Evolutionary conservation across 2,113 vertebrate genomes (phyloP).

Genomic region (Heterochromis multidens): DNA sequence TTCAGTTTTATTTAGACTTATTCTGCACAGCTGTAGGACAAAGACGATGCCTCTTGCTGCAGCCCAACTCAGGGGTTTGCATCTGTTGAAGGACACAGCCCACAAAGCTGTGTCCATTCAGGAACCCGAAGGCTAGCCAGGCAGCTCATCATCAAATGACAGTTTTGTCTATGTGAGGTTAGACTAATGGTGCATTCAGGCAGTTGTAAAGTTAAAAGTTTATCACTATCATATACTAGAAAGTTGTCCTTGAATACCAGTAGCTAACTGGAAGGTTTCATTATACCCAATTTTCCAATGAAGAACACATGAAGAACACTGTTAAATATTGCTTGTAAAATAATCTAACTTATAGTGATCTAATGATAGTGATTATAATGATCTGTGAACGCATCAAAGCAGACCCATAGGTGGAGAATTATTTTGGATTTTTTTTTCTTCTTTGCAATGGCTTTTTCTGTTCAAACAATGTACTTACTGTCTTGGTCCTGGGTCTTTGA

Average conservation of each 20-base stretch:
- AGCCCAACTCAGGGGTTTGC: neutral
- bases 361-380: no score
- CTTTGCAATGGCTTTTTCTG: no score
- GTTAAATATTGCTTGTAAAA: no score
- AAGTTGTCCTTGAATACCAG: neutral
- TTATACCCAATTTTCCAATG: no score
- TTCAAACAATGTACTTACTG: no score
- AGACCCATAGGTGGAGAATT: no score
- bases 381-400: no score
- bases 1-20: neutral
- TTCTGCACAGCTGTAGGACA: neutral
- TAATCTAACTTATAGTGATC: no score
- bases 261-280: no score
- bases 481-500: no score
- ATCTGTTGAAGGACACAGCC: neutral
- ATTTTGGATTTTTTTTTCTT: no score
- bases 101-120: neutral
- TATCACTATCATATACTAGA: neutral
- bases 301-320: no score
- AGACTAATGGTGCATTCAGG: constrained; percentile 10
- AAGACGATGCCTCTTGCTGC: neutral
- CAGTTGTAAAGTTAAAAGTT: neutral
- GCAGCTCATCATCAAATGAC: neutral
- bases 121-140: neutral
- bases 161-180: neutral